These are phyloP conservation scores for Lutjanus argentimaculatus DNA, from an alignment of 2,797 vertebrate species.

Conservation along the genomic window DNA sequence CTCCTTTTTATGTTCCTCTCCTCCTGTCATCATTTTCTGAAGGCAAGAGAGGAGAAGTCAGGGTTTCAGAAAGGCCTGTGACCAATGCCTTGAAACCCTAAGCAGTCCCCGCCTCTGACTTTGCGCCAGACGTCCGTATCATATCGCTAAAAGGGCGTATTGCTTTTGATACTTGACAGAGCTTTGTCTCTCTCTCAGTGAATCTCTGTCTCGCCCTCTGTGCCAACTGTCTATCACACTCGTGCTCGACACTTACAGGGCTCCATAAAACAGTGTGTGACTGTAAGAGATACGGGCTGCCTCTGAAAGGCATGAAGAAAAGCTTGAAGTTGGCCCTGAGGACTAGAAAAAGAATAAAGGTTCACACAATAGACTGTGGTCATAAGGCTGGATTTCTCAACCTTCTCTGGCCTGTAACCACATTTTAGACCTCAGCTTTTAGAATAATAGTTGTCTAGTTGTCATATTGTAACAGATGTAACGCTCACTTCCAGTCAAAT, in stretches of 20 bases:
- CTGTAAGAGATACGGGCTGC: constrained; percentile 62
- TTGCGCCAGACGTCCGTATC: constrained; percentile 75
- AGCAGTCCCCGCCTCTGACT: constrained; percentile 76
- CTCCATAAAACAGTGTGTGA: constrained; percentile 65
- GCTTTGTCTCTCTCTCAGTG: constrained; percentile 72
- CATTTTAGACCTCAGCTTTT: neutral
- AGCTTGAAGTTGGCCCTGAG: constrained; percentile 38
- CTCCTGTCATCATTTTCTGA: constrained; percentile 81
- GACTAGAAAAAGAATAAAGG: constrained; percentile 41
- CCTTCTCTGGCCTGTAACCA: constrained; percentile 4
- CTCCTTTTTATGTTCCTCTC: constrained; percentile 80
- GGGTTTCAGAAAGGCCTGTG: constrained; percentile 74
- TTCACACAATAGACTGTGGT: constrained; percentile 19
- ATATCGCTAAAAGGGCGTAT: constrained; percentile 70
- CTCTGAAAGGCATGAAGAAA: constrained; percentile 50
- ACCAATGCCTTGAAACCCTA: constrained; percentile 84
- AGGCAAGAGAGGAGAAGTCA: constrained; percentile 77
- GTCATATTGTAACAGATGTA: neutral
- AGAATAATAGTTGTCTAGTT: neutral
- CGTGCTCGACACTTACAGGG: constrained; percentile 57
- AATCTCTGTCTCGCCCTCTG: constrained; percentile 66
- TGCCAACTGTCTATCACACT: constrained; percentile 68
- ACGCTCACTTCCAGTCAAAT: neutral
- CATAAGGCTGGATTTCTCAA: neutral
- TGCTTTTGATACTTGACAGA: constrained; percentile 82